These are phyloP conservation scores for Folsomia candida DNA, from an alignment of 2,888 invertebrate genomes.

Conservation along the genomic window DNA sequence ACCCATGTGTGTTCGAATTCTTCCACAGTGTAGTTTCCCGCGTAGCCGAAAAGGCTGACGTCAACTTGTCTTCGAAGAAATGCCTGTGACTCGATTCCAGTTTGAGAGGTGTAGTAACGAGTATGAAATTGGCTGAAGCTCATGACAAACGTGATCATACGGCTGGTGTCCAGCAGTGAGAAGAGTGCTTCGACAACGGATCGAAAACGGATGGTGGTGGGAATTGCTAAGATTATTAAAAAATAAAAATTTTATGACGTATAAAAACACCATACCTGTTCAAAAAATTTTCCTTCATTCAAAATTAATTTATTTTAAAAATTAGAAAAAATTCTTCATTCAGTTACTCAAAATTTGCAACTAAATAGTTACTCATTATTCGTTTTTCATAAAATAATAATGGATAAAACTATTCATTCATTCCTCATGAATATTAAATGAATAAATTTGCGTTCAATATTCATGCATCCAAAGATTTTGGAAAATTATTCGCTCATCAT, in stretches of 20 bases:
- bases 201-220: not conserved
- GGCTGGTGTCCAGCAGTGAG: not conserved
- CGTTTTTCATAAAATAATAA: too few relatives aligned
- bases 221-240: constrained; percentile 1
- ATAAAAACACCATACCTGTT: too few relatives aligned
- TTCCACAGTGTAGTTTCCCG: not conserved
- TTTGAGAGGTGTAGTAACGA: not conserved
- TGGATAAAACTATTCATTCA: too few relatives aligned
- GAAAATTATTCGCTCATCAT: too few relatives aligned
- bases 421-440: too few relatives aligned
- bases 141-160: not conserved
- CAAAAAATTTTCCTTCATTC: too few relatives aligned
- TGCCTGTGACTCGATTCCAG: not conserved
- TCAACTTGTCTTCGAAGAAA: not conserved
- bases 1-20: not conserved
- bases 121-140: constrained; percentile 2
- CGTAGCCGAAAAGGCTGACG: not conserved
- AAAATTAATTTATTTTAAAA: too few relatives aligned
- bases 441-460: too few relatives aligned
- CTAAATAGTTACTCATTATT: too few relatives aligned
- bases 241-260: not conserved
- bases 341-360: too few relatives aligned
- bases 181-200: not conserved
- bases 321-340: too few relatives aligned
- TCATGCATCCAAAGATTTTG: too few relatives aligned